Percentiles rank a stretch among this genome's conserved stretches.
These are phyloP conservation scores for Burhinus oedicnemus DNA, from an alignment of 2,113 vertebrate genomes.

Conservation along the genomic window DNA sequence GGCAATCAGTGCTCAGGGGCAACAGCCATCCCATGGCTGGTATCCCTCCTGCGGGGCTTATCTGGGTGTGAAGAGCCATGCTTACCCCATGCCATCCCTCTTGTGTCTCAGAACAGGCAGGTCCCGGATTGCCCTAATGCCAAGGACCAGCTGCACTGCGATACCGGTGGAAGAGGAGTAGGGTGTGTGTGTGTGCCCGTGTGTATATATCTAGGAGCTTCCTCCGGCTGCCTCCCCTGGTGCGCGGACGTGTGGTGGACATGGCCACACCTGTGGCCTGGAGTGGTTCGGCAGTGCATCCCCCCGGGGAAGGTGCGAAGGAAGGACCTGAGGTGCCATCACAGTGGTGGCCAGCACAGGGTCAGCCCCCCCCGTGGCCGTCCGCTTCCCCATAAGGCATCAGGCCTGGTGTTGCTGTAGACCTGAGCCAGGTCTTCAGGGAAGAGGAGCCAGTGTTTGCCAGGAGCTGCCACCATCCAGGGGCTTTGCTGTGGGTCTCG, in stretches of 20 bases:
- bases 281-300: background rate
- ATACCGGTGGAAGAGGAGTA: background rate
- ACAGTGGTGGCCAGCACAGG: background rate
- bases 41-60: background rate
- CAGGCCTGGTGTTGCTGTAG: background rate
- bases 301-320: background rate
- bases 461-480: background rate
- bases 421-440: background rate
- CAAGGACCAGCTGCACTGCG: background rate
- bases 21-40: fast-evolving
- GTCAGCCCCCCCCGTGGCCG: background rate
- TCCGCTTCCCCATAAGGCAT: background rate
- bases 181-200: constrained; percentile 40
- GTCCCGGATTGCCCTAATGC: constrained; percentile 36
- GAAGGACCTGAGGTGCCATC: background rate
- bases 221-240: background rate
- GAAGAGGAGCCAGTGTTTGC: background rate
- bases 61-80: background rate
- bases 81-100: background rate
- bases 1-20: fast-evolving
- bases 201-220: constrained; percentile 42
- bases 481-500: background rate
- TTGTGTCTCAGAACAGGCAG: constrained; percentile 68
- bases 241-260: background rate
- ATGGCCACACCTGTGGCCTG: background rate